Conservation (phyloP, 92 coral and sea anemone species). For the Meandrina meandrites region DNA sequence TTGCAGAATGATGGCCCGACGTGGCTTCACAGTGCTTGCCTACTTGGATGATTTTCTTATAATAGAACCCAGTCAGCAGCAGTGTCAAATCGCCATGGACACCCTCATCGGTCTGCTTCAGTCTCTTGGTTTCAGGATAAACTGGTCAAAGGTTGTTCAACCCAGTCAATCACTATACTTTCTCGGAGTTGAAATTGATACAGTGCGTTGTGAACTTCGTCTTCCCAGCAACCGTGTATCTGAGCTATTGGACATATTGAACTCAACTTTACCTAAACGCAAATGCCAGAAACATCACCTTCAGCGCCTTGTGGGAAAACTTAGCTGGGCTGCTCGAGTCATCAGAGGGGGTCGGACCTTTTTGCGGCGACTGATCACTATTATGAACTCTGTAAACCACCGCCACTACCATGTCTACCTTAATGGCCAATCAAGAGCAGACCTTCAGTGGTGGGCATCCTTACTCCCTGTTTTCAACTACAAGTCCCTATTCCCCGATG, state of each 20-base stretch:
- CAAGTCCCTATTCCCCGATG: constrained; percentile 38
- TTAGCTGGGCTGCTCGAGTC: constrained; percentile 51
- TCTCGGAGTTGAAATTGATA: constrained; percentile 52
- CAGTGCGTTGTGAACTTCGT: constrained; percentile 40
- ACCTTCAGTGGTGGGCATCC: too few relatives aligned
- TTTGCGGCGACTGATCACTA: constrained; percentile 37
- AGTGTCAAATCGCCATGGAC: constrained; percentile 25
- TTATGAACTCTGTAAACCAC: constrained; percentile 29
- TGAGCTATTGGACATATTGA: constrained; percentile 26
- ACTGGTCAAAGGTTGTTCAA: constrained; percentile 46
- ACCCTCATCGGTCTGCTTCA: constrained; percentile 27
- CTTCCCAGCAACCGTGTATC: constrained; percentile 42
- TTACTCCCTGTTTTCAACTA: constrained; percentile 23
- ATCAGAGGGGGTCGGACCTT: constrained; percentile 47
- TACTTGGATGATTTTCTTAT: constrained; percentile 45
- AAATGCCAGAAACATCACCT: constrained; percentile 43
- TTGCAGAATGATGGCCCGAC: not conserved
- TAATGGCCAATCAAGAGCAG: too few relatives aligned
- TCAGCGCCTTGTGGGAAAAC: constrained; percentile 47
- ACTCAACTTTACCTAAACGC: constrained; percentile 18
- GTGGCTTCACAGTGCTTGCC: constrained; percentile 41
- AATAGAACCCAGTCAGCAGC: constrained; percentile 29
- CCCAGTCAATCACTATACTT: constrained; percentile 42
- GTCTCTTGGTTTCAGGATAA: constrained; percentile 37
- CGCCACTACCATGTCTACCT: constrained; percentile 29